Conservation (phyloP, 2,113 vertebrate species). For the Aptenodytes patagonicus region DNA sequence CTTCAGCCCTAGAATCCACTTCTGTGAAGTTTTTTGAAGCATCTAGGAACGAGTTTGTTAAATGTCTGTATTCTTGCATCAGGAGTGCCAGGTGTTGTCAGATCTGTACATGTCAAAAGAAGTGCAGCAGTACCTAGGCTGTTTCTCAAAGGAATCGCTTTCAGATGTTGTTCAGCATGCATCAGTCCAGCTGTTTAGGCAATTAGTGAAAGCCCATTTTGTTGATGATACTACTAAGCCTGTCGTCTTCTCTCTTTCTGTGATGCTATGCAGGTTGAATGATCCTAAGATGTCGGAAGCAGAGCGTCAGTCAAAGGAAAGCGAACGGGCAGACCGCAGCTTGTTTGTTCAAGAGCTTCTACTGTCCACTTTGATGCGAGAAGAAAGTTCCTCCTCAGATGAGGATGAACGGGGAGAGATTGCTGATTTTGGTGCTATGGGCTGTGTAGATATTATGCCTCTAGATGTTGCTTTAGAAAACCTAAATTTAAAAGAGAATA, state of each 20-base stretch:
- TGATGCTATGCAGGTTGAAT: constrained; percentile 82
- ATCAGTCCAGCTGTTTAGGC: neutral
- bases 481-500: constrained; percentile 96
- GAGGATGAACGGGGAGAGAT: constrained; percentile 96
- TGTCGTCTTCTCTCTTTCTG: constrained; percentile 22
- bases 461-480: constrained; percentile 99
- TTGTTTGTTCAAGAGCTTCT: constrained; percentile 97
- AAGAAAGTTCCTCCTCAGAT: constrained; percentile 95
- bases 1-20: neutral
- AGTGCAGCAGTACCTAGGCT: constrained; percentile 1
- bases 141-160: neutral
- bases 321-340: constrained; percentile 91
- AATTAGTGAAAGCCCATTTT: constrained; percentile 1
- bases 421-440: constrained; percentile 98
- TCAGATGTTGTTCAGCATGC: neutral
- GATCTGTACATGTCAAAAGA: neutral
- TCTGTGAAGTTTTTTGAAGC: neutral
- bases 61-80: constrained; percentile 14
- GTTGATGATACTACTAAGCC: neutral
- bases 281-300: constrained; percentile 94
- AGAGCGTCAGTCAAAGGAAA: constrained; percentile 92
- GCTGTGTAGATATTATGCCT: constrained; percentile 99
- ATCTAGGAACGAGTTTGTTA: constrained; percentile 13
- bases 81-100: neutral
- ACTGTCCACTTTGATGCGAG: constrained; percentile 91